Percentiles rank a stretch among this genome's conserved stretches.
These are phyloP conservation scores for Chunga burmeisteri DNA, from an alignment of 2,113 vertebrate species.

Conservation along the genomic window DNA sequence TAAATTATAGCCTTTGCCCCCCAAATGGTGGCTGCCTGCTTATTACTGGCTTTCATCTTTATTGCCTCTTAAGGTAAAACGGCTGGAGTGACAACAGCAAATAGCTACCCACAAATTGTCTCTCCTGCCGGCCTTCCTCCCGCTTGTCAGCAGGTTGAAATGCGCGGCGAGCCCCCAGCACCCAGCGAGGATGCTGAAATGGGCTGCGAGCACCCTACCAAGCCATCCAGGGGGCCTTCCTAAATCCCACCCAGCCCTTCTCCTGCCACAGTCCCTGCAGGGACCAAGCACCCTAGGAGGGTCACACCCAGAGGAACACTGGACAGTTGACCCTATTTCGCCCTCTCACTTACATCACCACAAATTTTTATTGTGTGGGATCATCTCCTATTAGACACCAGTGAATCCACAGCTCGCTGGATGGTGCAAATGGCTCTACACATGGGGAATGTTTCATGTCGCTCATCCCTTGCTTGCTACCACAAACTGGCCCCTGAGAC, in stretches of 20 bases:
- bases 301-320: neutral
- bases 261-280: neutral
- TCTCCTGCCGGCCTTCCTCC: neutral
- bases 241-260: neutral
- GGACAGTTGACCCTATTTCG: neutral
- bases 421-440: neutral
- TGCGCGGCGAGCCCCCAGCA: neutral
- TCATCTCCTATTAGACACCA: neutral
- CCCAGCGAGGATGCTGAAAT: neutral
- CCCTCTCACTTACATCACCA: neutral
- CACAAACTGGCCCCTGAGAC: fast-evolving
- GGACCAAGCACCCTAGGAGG: neutral
- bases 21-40: neutral
- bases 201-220: neutral
- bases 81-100: conserved; percentile 19
- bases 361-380: neutral
- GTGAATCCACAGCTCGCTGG: neutral
- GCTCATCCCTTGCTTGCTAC: neutral
- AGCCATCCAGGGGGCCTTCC: neutral
- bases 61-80: conserved; percentile 45
- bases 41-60: conserved; percentile 61
- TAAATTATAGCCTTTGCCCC: conserved; percentile 26
- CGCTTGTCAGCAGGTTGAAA: neutral
- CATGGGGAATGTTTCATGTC: fast-evolving
- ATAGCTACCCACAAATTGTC: neutral